phyloP scores from a whole-genome alignment of 2,888 invertebrate species.

The Seira musarum region DNA sequence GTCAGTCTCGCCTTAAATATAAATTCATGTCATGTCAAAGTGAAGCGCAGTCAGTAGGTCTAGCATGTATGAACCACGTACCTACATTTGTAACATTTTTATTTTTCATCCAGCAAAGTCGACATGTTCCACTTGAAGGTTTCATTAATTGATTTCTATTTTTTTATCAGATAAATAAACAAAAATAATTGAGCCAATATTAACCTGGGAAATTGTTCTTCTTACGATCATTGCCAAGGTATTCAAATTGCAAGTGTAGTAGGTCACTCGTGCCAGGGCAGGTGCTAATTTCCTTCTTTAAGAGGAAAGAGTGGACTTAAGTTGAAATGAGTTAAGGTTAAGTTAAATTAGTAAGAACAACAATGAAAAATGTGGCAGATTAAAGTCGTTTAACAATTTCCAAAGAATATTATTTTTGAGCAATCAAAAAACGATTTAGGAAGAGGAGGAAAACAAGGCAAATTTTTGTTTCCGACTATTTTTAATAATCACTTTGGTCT shows the following conservation, averaged over 20 bases:
- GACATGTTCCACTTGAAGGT: background rate
- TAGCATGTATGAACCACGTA: no score
- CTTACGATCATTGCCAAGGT: constrained; percentile 38
- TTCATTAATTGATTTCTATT: background rate
- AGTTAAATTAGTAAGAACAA: background rate
- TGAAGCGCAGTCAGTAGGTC: no score
- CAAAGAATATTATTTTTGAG: background rate
- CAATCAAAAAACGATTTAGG: constrained; percentile 2
- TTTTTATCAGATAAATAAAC: background rate
- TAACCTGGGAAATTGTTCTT: background rate
- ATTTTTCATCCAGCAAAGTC: background rate
- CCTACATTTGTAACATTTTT: background rate
- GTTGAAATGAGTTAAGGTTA: background rate
- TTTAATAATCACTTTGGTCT: background rate
- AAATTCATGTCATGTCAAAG: background rate
- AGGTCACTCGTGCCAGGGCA: background rate
- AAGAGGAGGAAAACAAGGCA: no score
- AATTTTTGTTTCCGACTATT: background rate
- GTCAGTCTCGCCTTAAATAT: background rate
- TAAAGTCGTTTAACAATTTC: background rate
- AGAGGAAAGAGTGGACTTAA: background rate
- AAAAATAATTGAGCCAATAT: background rate
- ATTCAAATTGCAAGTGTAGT: background rate
- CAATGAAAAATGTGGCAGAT: background rate
- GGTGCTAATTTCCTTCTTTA: background rate